Base-by-base conservation (phyloP, 2,888 invertebrate species). In the Lacanobia wlatinum region DNA sequence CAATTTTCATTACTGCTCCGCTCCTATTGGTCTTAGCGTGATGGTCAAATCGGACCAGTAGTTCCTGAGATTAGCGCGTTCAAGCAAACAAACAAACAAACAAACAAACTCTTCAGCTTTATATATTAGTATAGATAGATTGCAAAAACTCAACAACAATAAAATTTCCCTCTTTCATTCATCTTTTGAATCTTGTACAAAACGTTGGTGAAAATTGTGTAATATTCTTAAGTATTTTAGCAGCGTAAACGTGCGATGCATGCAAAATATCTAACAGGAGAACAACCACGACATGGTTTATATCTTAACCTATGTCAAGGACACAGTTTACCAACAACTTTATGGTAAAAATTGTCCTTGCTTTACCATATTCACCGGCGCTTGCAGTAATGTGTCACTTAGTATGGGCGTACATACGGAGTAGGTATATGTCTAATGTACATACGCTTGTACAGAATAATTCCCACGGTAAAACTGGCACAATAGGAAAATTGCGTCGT, bases 401-500 rank as follows among this genome's bases (percentile, higher is more conserved):
- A 78, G 77, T 80, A 89, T 85, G 75, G 66, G 74, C 76, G 76
- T 76, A 79, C 66, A 74, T 86, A 83, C 84, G 79, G 79, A 87
- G 58, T 73, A 56, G 8, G n/a, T 65, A 58, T 60, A 48, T 65
- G 52, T 86, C 81, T 85, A 77, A 78, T 68, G 82, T 78, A 73
- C 73, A 67, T 80, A 70, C 73, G 75, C 76, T 72, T 67, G 81
- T 84, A 85, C 78, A 82, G 61, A 64, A 73, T 70, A 66, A 84
- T 94, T 94, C 94, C 88, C 94, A 94, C 94, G 93, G 88, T 84
- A 82, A 80, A 89, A 87, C 87, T 90, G 82, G 88, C 87, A 93
- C 93, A 93, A 92, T 92, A 89, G 92, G 92, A 92, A 94, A 93
- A 94, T 91, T 92, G 90, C 90, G 90, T 91, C 88, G 88, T 64